Conservation (phyloP, 2,113 vertebrate species). For the Archocentrus centrarchus region DNA sequence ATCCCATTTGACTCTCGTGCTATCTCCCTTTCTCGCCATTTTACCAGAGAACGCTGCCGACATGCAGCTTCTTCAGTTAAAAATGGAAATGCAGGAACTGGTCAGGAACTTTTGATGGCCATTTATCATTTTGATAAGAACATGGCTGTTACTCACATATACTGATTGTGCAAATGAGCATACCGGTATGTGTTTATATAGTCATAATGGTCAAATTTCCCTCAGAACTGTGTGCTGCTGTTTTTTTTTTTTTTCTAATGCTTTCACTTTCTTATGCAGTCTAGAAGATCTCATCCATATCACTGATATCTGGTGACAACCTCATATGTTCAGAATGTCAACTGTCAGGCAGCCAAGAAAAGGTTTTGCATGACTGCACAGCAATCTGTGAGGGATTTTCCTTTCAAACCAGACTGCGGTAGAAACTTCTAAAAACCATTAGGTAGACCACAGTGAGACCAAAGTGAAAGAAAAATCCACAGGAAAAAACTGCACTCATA, state of each 20-base stretch:
- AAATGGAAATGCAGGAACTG: conserved; percentile 39
- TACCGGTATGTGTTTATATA: not conserved
- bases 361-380: not conserved
- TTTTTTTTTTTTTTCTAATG: not conserved
- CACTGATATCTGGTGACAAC: conserved; percentile 3
- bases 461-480: not conserved
- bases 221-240: not conserved
- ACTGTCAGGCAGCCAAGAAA: not conserved
- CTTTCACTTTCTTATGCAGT: not conserved
- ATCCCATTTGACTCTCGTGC: not conserved
- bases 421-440: not conserved
- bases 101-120: conserved; percentile 30
- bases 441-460: not conserved
- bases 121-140: conserved; percentile 39
- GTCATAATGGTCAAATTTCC: not conserved
- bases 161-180: not conserved
- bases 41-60: conserved; percentile 23
- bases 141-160: not conserved
- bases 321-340: not conserved
- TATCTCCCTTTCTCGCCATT: not conserved
- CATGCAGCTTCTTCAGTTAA: conserved; percentile 16
- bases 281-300: not conserved
- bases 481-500: not conserved
- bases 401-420: not conserved
- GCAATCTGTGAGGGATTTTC: not conserved